Percentiles rank a stretch among this genome's conserved stretches.
Conservation (phyloP, 2,797 vertebrate genomes). For the Sebastolobus alascanus region DNA sequence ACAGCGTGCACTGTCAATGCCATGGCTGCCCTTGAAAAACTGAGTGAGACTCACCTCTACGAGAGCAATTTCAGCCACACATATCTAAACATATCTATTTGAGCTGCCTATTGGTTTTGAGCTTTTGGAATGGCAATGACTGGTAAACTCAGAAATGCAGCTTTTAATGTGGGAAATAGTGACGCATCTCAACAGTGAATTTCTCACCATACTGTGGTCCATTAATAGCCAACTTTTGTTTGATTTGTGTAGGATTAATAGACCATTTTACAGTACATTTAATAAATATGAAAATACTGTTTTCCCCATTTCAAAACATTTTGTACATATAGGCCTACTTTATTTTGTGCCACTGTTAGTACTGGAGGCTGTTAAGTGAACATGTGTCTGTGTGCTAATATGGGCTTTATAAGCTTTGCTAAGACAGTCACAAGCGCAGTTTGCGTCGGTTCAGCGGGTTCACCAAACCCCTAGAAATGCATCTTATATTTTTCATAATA, state of each 20-base stretch:
- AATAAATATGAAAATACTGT: no score
- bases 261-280: not conserved
- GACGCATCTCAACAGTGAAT: not conserved
- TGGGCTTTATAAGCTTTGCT: not conserved
- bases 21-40: constrained; percentile 50
- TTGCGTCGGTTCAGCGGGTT: no score
- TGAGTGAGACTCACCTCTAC: constrained; percentile 25
- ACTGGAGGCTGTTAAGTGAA: not conserved
- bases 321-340: no score
- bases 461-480: no score
- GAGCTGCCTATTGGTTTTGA: not conserved
- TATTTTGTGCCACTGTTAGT: not conserved
- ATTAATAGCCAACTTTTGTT: not conserved
- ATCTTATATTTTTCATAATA: no score
- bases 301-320: not conserved
- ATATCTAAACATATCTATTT: constrained; percentile 1
- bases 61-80: constrained; percentile 13
- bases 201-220: not conserved
- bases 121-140: not conserved
- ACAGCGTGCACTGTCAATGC: constrained; percentile 33
- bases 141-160: not conserved
- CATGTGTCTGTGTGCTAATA: not conserved
- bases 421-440: no score
- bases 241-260: not conserved
- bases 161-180: not conserved